A percentile compares a stretch with the other conserved stretches of the same genome.
phyloP scores from a whole-genome alignment of 2,888 invertebrate species.

The Pachycephus smyrnensis region DNA sequence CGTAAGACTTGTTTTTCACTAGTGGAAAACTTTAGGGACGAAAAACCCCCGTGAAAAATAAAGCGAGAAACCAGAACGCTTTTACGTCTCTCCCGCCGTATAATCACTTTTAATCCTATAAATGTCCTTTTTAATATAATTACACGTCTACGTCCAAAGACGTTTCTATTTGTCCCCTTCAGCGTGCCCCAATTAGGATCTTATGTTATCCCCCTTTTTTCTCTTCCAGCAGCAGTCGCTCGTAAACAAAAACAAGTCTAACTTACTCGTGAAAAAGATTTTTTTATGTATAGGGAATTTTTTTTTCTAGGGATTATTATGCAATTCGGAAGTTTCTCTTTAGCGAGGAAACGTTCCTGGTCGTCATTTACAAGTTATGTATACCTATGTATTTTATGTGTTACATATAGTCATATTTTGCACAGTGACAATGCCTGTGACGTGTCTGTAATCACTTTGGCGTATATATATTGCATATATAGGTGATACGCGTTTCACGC shows the following conservation, averaged over 20 bases:
- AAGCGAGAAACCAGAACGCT: neutral
- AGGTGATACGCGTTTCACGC: neutral
- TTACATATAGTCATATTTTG: neutral
- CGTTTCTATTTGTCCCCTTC: neutral
- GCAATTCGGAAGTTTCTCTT: too few species aligned
- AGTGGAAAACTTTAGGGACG: neutral
- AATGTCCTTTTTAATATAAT: neutral
- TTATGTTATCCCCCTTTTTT: conserved; percentile 13
- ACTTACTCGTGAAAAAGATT: neutral
- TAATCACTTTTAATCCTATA: neutral
- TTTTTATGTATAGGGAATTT: neutral
- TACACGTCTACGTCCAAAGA: neutral
- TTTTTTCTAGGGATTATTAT: too few species aligned
- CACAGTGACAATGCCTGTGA: neutral
- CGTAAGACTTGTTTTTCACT: neutral
- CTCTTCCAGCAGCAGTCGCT: conserved; percentile 17
- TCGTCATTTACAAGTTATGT: neutral
- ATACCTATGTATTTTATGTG: neutral
- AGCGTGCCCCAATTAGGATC: neutral
- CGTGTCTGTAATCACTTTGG: neutral
- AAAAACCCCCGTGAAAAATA: neutral
- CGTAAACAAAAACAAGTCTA: neutral
- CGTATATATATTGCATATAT: neutral
- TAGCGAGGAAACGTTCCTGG: too few species aligned
- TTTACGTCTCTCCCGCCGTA: neutral